Evolutionary conservation across 2,113 vertebrate species (phyloP).

Genomic region (Myanophis thanlyinensis): DNA sequence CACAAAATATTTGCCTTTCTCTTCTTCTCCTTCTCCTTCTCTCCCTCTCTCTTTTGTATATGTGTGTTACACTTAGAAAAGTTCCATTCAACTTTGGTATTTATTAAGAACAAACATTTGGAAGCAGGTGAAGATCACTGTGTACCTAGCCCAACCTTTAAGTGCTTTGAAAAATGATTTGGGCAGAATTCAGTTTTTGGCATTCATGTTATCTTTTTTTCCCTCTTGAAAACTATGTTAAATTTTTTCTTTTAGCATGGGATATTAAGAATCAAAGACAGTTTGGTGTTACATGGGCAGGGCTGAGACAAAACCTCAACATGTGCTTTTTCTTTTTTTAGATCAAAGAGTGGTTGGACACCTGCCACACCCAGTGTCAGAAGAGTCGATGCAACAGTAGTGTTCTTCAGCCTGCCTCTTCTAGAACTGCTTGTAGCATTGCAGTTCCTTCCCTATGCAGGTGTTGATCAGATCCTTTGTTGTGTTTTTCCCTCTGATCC

Average conservation of each 20-base stretch:
- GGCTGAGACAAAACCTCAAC: not conserved
- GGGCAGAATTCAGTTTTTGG: not conserved
- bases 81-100: not conserved
- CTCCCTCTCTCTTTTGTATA: not conserved
- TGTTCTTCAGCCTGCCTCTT: not conserved
- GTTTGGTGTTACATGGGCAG: not conserved
- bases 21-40: not conserved
- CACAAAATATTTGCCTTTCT: not conserved
- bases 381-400: not conserved
- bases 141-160: not conserved
- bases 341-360: not conserved
- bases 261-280: not conserved
- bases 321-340: not conserved
- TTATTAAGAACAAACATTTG: conserved; percentile 20
- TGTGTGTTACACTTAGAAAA: not conserved
- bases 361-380: not conserved
- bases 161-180: conserved; percentile 6
- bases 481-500: not conserved
- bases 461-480: no score
- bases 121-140: not conserved
- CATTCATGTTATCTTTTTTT: conserved; percentile 18
- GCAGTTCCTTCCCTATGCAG: no score
- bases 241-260: not conserved
- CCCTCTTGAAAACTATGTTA: not conserved
- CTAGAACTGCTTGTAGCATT: not conserved